A percentile compares a stretch with the other conserved stretches of the same genome.
Evolutionary conservation across 2,113 vertebrate species (phyloP).

Genomic region (Eolophus roseicapilla): DNA sequence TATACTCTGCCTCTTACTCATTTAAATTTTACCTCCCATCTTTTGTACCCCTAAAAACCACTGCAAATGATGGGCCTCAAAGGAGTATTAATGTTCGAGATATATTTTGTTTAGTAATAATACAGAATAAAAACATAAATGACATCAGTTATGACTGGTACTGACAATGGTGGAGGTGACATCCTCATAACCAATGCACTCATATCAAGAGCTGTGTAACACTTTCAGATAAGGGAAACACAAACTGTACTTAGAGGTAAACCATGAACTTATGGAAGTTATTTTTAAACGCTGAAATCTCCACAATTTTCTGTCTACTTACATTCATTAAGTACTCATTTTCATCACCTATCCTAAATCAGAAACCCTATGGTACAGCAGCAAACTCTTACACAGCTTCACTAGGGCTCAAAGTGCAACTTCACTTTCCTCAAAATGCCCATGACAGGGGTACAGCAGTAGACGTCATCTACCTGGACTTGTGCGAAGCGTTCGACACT

Average conservation of each 20-base stretch:
- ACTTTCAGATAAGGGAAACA: not conserved
- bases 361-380: not conserved
- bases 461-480: no score
- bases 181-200: not conserved
- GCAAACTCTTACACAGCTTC: not conserved
- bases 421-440: not conserved
- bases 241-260: not conserved
- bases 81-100: not conserved
- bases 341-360: not conserved
- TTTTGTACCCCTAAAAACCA: not conserved
- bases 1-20: not conserved
- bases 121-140: not conserved
- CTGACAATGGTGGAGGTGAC: not conserved
- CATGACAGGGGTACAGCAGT: no score
- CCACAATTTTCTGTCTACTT: not conserved
- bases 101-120: not conserved
- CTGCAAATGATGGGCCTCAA: not conserved
- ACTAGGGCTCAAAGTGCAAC: not conserved
- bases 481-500: no score
- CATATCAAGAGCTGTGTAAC: not conserved
- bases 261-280: not conserved
- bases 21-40: not conserved
- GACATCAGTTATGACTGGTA: not conserved
- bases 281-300: not conserved
- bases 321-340: not conserved